A percentile compares a stretch with the other conserved stretches of the same genome.
These are phyloP conservation scores for Hemaris fuciformis DNA, from an alignment of 2,888 invertebrate species.

Conservation along the genomic window DNA sequence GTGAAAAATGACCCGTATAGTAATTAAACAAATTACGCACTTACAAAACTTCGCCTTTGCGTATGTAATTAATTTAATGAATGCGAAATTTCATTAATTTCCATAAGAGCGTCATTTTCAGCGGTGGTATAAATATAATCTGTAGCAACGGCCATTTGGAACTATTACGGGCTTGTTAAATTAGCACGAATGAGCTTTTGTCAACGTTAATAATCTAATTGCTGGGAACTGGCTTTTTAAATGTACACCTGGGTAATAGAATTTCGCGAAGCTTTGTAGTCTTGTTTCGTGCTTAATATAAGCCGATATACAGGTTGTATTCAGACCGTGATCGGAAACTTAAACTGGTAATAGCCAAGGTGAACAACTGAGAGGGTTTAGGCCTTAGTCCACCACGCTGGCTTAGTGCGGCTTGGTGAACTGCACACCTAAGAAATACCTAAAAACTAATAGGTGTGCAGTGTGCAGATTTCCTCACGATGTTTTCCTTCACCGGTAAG, in stretches of 20 bases:
- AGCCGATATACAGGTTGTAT: no score
- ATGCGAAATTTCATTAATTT: not conserved
- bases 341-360: no score
- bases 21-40: not conserved
- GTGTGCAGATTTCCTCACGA: no score
- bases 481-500: no score
- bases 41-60: not conserved
- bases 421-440: no score
- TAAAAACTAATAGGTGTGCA: no score
- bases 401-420: no score
- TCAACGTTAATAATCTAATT: slow-evolving; percentile 18
- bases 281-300: no score
- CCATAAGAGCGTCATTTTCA: slow-evolving; percentile 2
- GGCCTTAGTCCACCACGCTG: no score
- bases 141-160: slow-evolving; percentile 7
- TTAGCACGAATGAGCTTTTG: slow-evolving; percentile 25
- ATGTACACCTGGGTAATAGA: not conserved
- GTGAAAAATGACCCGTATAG: not conserved
- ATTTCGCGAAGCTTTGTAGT: no score
- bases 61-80: not conserved
- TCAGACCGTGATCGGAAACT: no score
- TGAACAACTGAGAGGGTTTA: no score
- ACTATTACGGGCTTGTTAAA: slow-evolving; percentile 1
- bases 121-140: not conserved
- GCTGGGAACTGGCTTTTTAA: not conserved